Percentiles rank a stretch among this genome's conserved stretches.
Conservation (phyloP, 2,113 vertebrate species). For the Probosciger aterrimus region DNA sequence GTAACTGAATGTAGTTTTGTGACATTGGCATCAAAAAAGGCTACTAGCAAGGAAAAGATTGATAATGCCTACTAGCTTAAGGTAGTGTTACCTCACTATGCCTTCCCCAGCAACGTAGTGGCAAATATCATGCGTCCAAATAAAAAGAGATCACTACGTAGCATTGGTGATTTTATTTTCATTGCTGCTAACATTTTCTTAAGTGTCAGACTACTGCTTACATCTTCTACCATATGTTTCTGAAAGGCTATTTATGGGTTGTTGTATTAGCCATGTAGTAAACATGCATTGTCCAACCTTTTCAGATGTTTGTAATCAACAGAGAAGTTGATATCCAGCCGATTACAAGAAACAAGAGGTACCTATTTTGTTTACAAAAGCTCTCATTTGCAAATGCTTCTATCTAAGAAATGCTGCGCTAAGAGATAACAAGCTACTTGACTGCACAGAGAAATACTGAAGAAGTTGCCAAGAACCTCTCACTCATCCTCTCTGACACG, state of each 20-base stretch:
- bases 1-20: neutral
- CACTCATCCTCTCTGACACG: accelerated
- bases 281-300: neutral
- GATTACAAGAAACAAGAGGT: neutral
- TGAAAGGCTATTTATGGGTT: neutral
- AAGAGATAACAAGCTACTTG: neutral
- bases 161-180: neutral
- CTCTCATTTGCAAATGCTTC: neutral
- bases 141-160: neutral
- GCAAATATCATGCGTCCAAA: neutral
- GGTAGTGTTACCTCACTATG: neutral
- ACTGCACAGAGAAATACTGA: neutral
- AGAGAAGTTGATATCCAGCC: neutral
- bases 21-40: neutral
- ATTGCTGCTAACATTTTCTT: neutral
- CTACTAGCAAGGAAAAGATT: neutral
- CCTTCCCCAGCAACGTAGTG: neutral
- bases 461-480: neutral
- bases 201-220: neutral
- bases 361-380: neutral
- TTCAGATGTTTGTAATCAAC: neutral
- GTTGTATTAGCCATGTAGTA: neutral
- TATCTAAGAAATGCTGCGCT: neutral
- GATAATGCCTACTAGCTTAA: neutral
- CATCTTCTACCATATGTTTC: neutral